Evolutionary conservation across 2,113 vertebrate genomes (phyloP).

Genomic region (Podarcis cretensis): DNA sequence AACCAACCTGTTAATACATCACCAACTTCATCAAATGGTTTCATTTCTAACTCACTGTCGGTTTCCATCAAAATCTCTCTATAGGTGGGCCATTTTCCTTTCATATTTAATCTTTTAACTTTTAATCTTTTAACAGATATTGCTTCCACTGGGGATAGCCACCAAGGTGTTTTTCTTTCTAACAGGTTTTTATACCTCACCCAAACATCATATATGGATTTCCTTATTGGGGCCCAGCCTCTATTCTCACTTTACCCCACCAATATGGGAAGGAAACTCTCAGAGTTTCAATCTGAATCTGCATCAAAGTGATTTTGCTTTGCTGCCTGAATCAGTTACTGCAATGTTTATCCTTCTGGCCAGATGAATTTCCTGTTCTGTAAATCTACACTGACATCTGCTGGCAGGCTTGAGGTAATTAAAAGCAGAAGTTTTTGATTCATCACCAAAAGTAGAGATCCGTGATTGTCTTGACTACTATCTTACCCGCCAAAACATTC

Average conservation of each 20-base stretch:
- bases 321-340: neutral
- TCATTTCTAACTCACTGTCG: no score
- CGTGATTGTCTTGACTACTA: neutral
- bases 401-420: constrained; percentile 40
- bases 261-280: neutral
- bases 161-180: no score
- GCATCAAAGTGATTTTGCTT: neutral
- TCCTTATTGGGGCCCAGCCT: no score
- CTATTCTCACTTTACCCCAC: neutral
- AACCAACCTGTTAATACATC: no score
- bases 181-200: no score
- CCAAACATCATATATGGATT: no score
- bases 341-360: neutral
- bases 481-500: neutral
- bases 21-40: no score
- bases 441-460: neutral
- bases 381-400: constrained; percentile 66
- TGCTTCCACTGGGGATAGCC: no score
- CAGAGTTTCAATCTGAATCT: neutral
- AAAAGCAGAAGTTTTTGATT: neutral
- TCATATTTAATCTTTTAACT: no score
- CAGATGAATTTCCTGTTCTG: neutral
- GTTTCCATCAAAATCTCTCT: no score
- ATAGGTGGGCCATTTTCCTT: no score
- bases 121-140: no score